Conservation (phyloP, 2,113 vertebrate genomes). For the Myodes glareolus region DNA sequence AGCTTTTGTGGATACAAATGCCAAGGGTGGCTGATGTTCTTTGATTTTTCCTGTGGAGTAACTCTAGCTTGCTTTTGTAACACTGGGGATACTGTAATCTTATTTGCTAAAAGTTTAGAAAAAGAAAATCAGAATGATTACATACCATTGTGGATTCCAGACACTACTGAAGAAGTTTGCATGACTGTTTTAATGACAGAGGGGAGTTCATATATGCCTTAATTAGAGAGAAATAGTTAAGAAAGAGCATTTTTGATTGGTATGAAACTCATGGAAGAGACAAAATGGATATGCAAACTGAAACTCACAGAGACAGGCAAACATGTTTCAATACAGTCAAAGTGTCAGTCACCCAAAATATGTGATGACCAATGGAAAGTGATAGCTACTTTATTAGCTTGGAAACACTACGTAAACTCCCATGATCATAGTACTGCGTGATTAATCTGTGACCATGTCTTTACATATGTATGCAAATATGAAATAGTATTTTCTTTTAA, state of each 20-base stretch:
- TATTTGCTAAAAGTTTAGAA: conserved; percentile 27
- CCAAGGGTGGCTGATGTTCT: not conserved
- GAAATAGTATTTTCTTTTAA: not conserved
- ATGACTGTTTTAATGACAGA: not conserved
- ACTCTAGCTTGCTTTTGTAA: not conserved
- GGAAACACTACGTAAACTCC: not conserved
- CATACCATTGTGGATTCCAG: not conserved
- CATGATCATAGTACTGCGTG: not conserved
- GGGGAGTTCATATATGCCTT: not conserved
- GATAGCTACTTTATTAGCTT: not conserved
- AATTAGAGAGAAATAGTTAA: not conserved
- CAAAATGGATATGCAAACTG: not conserved
- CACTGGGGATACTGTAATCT: not conserved
- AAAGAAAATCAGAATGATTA: not conserved
- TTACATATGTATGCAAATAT: not conserved
- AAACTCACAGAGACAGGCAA: not conserved
- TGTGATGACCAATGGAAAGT: not conserved
- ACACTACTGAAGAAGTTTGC: not conserved
- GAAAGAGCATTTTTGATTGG: not conserved
- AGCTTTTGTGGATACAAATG: not conserved
- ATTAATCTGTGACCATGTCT: not conserved
- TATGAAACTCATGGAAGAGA: not conserved
- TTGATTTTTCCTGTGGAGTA: not conserved
- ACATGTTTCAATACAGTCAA: not conserved
- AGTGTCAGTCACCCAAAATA: not conserved